Evolutionary conservation across 2,888 invertebrate genomes (phyloP), one percentile per base, ranked within the genome.

Genomic region (Cheilosia grossa): DNA sequence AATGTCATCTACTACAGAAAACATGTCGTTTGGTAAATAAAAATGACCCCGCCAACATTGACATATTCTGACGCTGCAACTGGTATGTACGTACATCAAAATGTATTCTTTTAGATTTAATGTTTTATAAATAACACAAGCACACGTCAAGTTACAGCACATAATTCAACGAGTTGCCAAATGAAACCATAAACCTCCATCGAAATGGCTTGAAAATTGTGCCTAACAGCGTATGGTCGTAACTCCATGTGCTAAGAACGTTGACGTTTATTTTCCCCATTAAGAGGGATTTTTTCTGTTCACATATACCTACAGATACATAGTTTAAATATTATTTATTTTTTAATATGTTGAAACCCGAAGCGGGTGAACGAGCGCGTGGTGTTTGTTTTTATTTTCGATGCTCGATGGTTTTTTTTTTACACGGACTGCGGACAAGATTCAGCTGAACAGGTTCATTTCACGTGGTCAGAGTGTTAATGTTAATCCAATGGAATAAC

Each of bases 111-210:
- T 51, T 51, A 37, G 10, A 37, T 37, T 10, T 37, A 13, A 13
- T 37, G 4, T 10, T 37, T 37, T 13, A 37, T 0, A 37, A 37
- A 2, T 4, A 13, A 37, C 10, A 37, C 3, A 13, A 1, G 4
- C 13, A 37, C 30, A 30, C 30, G 7, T 9, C 9, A 9, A 30
- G 54, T 24, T 53, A 27, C 19, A 69, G 44, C 30, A 27, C 21
- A 17, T 54, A 44, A 54, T 67, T 54, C 21, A 27, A 47, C 33
- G 10, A 56, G 81, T 63, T 81, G 78, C 42, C 78, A 61, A 83
- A 69, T 83, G 73, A 70, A 74, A 69, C 79, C 63, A 79, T 83
- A 83, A 83, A 79, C 73, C 59, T 77, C 59, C 64, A 74, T 49
- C 49, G 59, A 67, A 82, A 69, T 79, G 79, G 58, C 51, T 69